phyloP scores from a whole-genome alignment of 2,888 invertebrate genomes.

The Agrotis clavis region DNA sequence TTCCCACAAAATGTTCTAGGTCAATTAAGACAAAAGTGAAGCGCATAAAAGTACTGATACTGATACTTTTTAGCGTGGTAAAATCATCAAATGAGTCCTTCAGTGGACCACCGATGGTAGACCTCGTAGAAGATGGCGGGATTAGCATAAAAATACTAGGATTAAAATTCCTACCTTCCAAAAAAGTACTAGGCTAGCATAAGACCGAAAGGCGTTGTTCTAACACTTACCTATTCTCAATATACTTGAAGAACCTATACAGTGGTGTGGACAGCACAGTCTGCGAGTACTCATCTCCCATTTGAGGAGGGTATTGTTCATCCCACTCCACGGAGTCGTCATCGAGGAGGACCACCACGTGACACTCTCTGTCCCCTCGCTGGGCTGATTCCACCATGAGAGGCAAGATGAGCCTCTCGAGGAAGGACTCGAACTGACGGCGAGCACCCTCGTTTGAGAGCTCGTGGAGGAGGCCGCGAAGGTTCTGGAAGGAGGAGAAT shows the following conservation, averaged over 20 bases:
- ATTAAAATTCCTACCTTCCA: too few relatives aligned
- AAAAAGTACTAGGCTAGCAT: constrained; percentile 3
- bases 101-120: too few relatives aligned
- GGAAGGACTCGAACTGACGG: constrained; percentile 98
- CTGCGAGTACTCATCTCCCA: constrained; percentile 99
- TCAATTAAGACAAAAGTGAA: too few relatives aligned
- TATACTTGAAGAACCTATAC: constrained; percentile 99
- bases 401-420: constrained; percentile 98
- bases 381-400: constrained; percentile 98
- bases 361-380: constrained; percentile 98
- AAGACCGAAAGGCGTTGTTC: neutral
- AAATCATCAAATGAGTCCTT: too few relatives aligned
- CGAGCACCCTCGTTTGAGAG: constrained; percentile 99
- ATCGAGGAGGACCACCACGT: constrained; percentile 98
- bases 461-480: constrained; percentile 98
- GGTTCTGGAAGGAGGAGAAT: constrained; percentile 92
- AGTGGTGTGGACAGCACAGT: constrained; percentile 98
- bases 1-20: too few relatives aligned
- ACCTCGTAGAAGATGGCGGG: too few relatives aligned
- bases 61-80: too few relatives aligned
- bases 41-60: too few relatives aligned
- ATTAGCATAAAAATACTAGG: too few relatives aligned
- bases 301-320: constrained; percentile 99
- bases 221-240: constrained; percentile 94
- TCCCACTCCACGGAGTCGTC: constrained; percentile 99